Base-by-base conservation (phyloP, 92 coral and sea anemone species). In the Heliopora coerulea region DNA sequence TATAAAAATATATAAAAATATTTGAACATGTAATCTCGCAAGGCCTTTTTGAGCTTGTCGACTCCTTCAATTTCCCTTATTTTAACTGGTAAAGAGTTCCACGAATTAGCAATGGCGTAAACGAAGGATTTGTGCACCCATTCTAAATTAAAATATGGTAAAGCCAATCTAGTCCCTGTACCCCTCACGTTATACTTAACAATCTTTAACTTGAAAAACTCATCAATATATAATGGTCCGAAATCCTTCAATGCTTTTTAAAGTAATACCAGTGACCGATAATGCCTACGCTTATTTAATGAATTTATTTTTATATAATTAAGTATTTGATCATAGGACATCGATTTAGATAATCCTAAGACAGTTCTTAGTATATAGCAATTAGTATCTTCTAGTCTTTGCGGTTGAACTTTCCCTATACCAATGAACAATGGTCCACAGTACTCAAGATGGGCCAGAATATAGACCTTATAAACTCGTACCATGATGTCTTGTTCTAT, bases 381-480 rank as follows among this genome's bases (percentile, higher is more conserved):
- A 4, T 4, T 37, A 37, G 11, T 37, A 37, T 4, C 11, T 37
- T 37, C 6, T 11, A 37, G 11, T 4, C 42, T 37, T 37, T 4
- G 6, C 11, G 11, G 6, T 37, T 37, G 4, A 11, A 37, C 6
- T 37, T 68, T 69, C 18, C 24, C 68, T 10, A 79, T 68, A 26
- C 60, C 78, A 20, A 68, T 28, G 6, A 79, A 54, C n/a, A 79
- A 25, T 12, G 78, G 78, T 15, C 83, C 68, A 59, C 78, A 68
- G 32, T 68, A 79, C 57, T 79, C 83, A 5, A 79, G 49, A 58
- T 68, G 78, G n/a, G 72, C 69, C 25, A 79, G 70, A 12, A 79
- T 48, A 59, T 68, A 68, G 20, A 68, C 77, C 42, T 68, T 79
- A 44, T 68, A 68, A 7, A 79, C 58, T 27, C 21, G 3, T 4